A percentile compares a stretch with the other conserved stretches of the same genome.
phyloP scores from a whole-genome alignment of 2,888 invertebrate species.

The Asteroscopus sphinx region DNA sequence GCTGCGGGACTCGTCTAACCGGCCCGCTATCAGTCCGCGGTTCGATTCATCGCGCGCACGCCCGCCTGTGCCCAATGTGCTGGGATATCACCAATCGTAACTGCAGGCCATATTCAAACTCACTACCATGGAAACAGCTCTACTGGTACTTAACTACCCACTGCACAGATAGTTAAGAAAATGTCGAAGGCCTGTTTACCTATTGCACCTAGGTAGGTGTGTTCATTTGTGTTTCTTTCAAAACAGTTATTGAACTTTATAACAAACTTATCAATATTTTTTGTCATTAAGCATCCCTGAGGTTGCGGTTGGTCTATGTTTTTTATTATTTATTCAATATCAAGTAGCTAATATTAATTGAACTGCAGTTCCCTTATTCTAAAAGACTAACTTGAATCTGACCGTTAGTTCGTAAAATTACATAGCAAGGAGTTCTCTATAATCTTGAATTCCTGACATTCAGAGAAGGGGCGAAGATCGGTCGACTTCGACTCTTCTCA shows the following conservation, averaged over 20 bases:
- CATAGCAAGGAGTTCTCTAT: too few relatives aligned
- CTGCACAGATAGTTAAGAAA: constrained; percentile 3
- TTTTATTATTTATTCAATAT: not conserved
- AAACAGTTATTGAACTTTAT: too few relatives aligned
- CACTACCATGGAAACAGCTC: constrained; percentile 63
- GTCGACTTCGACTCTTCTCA: constrained; percentile 10
- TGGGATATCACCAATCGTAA: constrained; percentile 83
- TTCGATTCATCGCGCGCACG: constrained; percentile 85
- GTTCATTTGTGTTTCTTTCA: too few relatives aligned
- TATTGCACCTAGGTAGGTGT: not conserved
- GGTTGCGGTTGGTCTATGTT: too few relatives aligned
- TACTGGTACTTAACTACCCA: constrained; percentile 18
- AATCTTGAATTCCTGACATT: too few relatives aligned
- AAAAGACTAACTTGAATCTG: too few relatives aligned
- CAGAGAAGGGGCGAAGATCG: not conserved
- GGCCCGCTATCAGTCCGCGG: constrained; percentile 87
- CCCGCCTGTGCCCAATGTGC: constrained; percentile 77
- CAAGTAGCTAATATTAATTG: not conserved
- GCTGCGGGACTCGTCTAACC: constrained; percentile 87
- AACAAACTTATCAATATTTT: too few relatives aligned
- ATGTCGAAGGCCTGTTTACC: not conserved
- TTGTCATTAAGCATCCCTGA: too few relatives aligned
- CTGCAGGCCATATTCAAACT: constrained; percentile 75
- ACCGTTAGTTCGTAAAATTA: too few relatives aligned
- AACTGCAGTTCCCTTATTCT: not conserved